Conservation (phyloP, 2,888 invertebrate genomes). For the Glyphotaelius pellucidus region DNA sequence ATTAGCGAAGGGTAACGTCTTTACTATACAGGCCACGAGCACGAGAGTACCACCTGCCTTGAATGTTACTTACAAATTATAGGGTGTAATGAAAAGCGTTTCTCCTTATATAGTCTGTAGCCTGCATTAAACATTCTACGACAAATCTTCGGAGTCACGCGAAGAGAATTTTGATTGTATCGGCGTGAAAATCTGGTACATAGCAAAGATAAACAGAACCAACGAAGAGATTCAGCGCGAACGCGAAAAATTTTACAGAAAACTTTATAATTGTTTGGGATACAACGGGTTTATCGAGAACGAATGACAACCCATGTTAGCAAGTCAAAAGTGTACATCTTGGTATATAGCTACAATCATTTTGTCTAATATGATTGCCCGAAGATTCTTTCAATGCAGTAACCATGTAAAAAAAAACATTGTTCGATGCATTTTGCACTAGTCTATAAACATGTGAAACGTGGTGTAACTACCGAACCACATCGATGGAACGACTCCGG, state of each 20-base stretch:
- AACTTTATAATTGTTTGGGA: background rate
- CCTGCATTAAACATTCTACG: slow-evolving; percentile 13
- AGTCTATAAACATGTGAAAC: too few species aligned
- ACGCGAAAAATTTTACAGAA: background rate
- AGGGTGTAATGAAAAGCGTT: slow-evolving; percentile 21
- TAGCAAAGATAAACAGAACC: background rate
- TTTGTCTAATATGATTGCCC: too few species aligned
- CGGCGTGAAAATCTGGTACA: background rate
- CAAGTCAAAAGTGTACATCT: too few species aligned
- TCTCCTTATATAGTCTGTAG: background rate
- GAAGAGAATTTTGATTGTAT: slow-evolving; percentile 17
- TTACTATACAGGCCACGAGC: slow-evolving; percentile 3
- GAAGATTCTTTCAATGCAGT: too few species aligned
- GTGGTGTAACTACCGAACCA: too few species aligned
- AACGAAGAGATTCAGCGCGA: background rate
- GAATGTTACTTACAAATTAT: background rate
- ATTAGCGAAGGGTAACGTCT: background rate
- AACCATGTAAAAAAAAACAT: too few species aligned
- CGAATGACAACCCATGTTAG: background rate
- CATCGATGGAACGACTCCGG: too few species aligned
- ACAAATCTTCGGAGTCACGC: background rate
- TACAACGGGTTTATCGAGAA: background rate
- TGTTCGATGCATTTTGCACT: too few species aligned
- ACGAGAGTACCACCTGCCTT: background rate
- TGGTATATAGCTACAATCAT: too few species aligned